Percentiles rank a stretch among this genome's conserved stretches.
Conservation (phyloP, 2,797 vertebrate genomes). For the Macroramphosus scolopax region DNA sequence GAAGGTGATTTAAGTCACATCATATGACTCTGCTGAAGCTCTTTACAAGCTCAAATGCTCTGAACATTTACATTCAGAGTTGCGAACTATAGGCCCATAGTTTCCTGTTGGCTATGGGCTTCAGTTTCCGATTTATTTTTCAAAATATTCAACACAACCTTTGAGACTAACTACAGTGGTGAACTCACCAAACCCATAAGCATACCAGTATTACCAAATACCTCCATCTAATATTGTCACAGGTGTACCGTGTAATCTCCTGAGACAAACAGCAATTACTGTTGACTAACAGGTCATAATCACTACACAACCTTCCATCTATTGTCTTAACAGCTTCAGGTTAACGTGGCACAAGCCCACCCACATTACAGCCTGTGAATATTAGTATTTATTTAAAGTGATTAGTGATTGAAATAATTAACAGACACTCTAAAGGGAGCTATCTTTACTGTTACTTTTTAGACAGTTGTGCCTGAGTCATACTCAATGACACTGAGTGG, state of each 20-base stretch:
- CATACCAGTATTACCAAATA: neutral
- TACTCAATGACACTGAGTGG: too few relatives aligned
- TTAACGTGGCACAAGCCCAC: neutral
- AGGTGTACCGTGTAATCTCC: neutral
- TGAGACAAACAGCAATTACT: neutral
- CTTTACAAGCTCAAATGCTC: conserved; percentile 1
- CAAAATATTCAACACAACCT: conserved; percentile 6
- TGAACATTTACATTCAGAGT: conserved; percentile 26
- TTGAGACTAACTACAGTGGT: neutral
- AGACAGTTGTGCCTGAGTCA: neutral
- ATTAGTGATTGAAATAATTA: conserved; percentile 13
- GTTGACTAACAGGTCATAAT: too few relatives aligned
- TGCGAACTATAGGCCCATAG: neutral
- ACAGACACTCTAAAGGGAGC: too few relatives aligned
- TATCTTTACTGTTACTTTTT: neutral
- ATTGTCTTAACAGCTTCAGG: neutral
- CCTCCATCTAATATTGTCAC: neutral
- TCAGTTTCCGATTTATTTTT: conserved; percentile 12
- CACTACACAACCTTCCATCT: neutral
- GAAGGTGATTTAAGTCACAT: neutral
- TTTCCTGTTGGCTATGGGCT: conserved; percentile 36
- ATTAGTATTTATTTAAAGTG: neutral
- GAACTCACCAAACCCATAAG: neutral
- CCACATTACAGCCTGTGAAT: conserved; percentile 1
- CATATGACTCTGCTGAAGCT: conserved; percentile 5